phyloP scores from a whole-genome alignment of 2,113 vertebrate genomes.

The Lycocorax pyrrhopterus region DNA sequence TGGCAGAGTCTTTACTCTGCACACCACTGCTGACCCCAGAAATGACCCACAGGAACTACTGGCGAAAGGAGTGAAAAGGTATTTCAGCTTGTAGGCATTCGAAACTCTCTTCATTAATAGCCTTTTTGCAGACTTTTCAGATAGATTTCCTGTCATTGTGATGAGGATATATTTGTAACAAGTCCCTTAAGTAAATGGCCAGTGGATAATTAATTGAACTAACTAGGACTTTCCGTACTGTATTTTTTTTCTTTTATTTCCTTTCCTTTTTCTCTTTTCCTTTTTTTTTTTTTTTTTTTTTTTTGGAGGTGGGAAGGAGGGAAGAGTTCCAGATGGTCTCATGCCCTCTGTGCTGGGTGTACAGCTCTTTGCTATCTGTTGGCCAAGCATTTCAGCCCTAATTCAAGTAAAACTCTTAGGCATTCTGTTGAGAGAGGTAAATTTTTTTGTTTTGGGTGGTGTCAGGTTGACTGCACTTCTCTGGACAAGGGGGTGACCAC shows the following conservation, averaged over 20 bases:
- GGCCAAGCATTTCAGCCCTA: background rate
- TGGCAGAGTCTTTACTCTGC: conserved; percentile 11
- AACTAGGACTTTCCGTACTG: conserved; percentile 46
- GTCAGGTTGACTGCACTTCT: background rate
- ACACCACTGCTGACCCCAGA: conserved; percentile 24
- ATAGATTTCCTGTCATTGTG: conserved; percentile 75
- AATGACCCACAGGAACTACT: conserved; percentile 48
- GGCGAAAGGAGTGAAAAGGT: conserved; percentile 11
- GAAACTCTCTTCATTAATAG: conserved; percentile 67
- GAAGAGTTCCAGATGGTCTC: background rate
- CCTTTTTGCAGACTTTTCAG: conserved; percentile 64
- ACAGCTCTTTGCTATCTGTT: background rate
- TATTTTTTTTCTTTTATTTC: background rate
- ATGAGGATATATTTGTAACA: conserved; percentile 71
- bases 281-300: background rate
- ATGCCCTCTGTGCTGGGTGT: background rate
- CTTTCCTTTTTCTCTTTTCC: fast-evolving
- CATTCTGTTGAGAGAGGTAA: background rate
- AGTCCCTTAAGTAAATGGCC: conserved; percentile 71
- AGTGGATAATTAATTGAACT: conserved; percentile 71
- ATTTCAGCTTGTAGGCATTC: conserved; percentile 53
- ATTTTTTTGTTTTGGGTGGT: background rate
- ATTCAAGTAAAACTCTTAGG: background rate
- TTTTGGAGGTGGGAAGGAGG: fast-evolving
- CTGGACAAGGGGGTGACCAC: background rate